Evolutionary conservation across 2,113 vertebrate genomes (phyloP), one percentile per base, ranked within the genome.

Genomic region (Climacteris rufus): DNA sequence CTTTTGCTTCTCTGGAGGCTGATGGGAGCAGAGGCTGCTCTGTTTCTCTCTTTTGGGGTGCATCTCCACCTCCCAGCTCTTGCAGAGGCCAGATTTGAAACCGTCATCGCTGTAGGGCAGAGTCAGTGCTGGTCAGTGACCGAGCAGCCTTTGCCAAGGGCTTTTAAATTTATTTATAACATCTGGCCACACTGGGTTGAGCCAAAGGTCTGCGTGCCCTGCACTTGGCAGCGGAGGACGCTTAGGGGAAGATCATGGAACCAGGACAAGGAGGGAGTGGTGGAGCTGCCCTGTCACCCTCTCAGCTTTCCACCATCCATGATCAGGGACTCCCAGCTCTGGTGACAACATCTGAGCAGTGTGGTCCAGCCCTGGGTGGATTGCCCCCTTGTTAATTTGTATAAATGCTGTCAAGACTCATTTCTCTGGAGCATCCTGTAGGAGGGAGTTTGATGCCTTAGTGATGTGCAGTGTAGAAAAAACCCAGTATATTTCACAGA

Each of bases 221-320:
- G 14, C 4, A 0, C 4, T 20, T 0, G 0, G 52, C 20, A 4
- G 18, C 6, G 18, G 53, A 33, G 71, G 76, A 19, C 69, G 91
- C 89, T 77, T 13, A 4, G 63, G 68, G 83, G 76, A 83, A 80
- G 86, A 80, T 23, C 59, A 15, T 1, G 27, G 40, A 72, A 52
- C 7, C 7, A 9, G 63, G 71, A 64, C 27, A 30, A 69, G 53
- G 57, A 54, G 24, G 75, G 61, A 68, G 33, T 0, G 2, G 4
- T 64, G 76, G 30, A 64, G 15, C 18, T 6, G 4, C 25, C 68
- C 25, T 33, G 33, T n/a, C 40, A 30, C 64, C 50, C 68, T 87
- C 27, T 31, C 52, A 42, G 52, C 70, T 85, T 75, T 30, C 42
- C 76, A 10, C 14, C 31, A 7, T 6, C 37, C 3, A 0, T 9